These are phyloP conservation scores for Trachelus tabidus DNA, from an alignment of 2,888 invertebrate genomes.

Conservation along the genomic window DNA sequence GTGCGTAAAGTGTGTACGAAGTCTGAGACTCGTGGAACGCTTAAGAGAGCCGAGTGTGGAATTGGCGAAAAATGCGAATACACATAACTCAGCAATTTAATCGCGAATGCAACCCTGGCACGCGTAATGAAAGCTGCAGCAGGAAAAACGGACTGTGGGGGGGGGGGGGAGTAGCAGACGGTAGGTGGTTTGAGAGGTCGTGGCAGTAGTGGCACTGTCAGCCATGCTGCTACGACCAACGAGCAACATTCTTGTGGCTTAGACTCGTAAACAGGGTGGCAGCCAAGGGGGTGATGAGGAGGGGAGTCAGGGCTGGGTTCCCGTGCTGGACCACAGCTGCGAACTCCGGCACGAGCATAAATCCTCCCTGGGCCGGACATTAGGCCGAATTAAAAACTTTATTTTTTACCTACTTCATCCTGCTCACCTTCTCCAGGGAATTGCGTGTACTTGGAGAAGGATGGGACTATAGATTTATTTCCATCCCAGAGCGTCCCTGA, in stretches of 20 bases:
- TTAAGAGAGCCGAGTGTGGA: slow-evolving; percentile 8
- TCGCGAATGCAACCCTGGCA: slow-evolving; percentile 52
- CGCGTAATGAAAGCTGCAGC: slow-evolving; percentile 59
- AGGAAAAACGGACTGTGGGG: slow-evolving; percentile 51
- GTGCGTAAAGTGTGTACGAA: neutral
- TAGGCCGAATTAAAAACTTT: slow-evolving; percentile 57
- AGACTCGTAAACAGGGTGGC: slow-evolving; percentile 49
- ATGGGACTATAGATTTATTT: neutral
- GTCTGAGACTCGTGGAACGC: neutral
- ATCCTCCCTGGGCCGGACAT: slow-evolving; percentile 44
- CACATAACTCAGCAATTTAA: slow-evolving; percentile 62
- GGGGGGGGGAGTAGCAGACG: neutral
- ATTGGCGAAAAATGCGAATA: slow-evolving; percentile 58
- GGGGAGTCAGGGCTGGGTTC: neutral
- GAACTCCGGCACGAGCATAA: slow-evolving; percentile 35
- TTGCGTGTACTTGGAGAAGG: neutral
- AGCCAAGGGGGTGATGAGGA: neutral
- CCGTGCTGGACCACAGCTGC: neutral
- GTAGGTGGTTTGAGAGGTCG: neutral
- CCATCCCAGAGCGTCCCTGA: neutral
- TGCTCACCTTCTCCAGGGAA: neutral
- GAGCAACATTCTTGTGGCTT: slow-evolving; percentile 60
- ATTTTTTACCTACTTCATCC: slow-evolving; percentile 26
- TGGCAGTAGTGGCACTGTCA: neutral
- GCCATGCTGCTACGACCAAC: slow-evolving; percentile 17